Evolutionary conservation across 1,140 invertebrate species (phyloP).

Genomic region (Dysdera silvatica): DNA sequence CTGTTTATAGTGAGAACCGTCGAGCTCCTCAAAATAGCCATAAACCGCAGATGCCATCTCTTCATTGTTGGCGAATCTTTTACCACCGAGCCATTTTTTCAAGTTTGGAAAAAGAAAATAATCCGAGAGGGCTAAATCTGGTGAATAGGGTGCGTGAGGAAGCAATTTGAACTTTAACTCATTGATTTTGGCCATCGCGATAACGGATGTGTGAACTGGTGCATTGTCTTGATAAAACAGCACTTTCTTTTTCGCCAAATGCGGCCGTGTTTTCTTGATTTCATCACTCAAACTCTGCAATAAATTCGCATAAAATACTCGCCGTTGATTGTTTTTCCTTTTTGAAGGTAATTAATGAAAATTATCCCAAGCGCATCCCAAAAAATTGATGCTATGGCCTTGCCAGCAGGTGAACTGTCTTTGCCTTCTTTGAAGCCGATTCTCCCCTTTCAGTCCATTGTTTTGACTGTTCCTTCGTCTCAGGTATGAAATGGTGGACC

Average conservation of each 20-base stretch:
- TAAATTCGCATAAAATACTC: background rate
- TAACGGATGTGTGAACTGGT: slow-evolving; percentile 5
- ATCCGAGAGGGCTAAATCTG: slow-evolving; percentile 40
- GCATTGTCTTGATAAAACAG: slow-evolving; percentile 18
- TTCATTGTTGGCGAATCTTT: slow-evolving; percentile 3
- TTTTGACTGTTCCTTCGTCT: slow-evolving; percentile 5
- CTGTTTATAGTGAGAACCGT: background rate
- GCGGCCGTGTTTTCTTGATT: background rate
- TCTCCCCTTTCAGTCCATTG: background rate
- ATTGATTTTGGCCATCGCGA: slow-evolving; percentile 6
- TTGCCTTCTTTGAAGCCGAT: background rate
- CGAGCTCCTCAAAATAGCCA: background rate
- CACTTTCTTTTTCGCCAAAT: background rate
- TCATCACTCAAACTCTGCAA: background rate
- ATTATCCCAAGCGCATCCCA: background rate
- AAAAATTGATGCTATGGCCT: background rate
- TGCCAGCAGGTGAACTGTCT: background rate
- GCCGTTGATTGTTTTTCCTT: background rate
- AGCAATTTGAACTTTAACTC: slow-evolving; percentile 5
- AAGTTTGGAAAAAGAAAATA: slow-evolving; percentile 40
- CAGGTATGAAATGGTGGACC: slow-evolving; percentile 1
- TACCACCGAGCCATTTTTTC: background rate
- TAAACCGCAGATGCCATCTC: background rate
- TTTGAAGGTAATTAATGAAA: background rate
- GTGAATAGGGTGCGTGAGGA: slow-evolving; percentile 16